Percentiles rank a stretch among this genome's conserved stretches.
Evolutionary conservation across 2,888 invertebrate genomes (phyloP).

Genomic region (Xestia rhomboidea): DNA sequence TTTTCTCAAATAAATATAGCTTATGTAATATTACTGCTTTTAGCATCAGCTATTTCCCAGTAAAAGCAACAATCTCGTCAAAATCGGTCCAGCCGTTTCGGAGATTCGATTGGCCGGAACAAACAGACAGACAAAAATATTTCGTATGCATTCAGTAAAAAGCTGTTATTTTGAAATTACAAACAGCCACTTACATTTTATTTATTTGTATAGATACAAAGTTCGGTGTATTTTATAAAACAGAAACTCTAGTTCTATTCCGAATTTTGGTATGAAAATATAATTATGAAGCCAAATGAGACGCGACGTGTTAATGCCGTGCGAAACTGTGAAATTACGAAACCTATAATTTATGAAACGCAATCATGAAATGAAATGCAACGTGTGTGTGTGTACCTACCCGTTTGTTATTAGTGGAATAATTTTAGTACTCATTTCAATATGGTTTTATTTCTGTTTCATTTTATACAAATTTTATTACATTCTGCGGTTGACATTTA

Average conservation of each 20-base stretch:
- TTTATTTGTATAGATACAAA: neutral
- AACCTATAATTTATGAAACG: conserved; percentile 62
- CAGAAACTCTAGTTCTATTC: conserved; percentile 1
- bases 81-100: no score
- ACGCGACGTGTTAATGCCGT: conserved; percentile 30
- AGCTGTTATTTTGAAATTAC: no score
- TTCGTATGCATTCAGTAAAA: no score
- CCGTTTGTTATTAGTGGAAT: conserved; percentile 36
- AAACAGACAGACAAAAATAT: no score
- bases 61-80: no score
- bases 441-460: conserved; percentile 19
- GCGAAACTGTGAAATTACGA: conserved; percentile 45
- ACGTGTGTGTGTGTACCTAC: conserved; percentile 15
- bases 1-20: no score
- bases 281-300: conserved; percentile 48
- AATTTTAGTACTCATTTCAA: conserved; percentile 30
- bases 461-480: conserved; percentile 14
- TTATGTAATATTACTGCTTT: no score
- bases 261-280: conserved; percentile 39
- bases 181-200: no score
- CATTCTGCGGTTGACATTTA: neutral
- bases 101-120: no score
- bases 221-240: neutral
- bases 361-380: conserved; percentile 60
- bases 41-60: no score